Conservation (phyloP, 1,140 invertebrate species). For the Pseudobourletiella spinata region DNA sequence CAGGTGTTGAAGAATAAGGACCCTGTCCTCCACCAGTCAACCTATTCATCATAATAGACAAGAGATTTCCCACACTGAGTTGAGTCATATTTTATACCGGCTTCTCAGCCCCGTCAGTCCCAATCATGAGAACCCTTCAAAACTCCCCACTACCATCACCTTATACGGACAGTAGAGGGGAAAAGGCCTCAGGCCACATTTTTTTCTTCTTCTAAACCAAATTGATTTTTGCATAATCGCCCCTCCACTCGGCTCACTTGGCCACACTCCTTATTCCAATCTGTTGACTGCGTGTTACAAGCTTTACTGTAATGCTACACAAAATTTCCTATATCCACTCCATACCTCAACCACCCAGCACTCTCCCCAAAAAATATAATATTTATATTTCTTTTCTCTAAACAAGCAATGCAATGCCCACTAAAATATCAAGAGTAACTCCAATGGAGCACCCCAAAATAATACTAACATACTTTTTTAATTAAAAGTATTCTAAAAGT, state of each 20-base stretch:
- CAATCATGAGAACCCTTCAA: not conserved
- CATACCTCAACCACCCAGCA: not conserved
- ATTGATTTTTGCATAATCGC: conserved; percentile 6
- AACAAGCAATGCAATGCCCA: too few relatives aligned
- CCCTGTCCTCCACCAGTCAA: conserved; percentile 4
- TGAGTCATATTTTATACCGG: not conserved
- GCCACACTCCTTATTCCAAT: not conserved
- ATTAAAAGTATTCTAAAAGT: too few relatives aligned
- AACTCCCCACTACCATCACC: not conserved
- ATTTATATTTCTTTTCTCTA: too few relatives aligned
- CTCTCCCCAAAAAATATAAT: not conserved
- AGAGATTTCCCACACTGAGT: not conserved
- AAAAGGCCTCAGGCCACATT: not conserved
- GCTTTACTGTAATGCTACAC: not conserved
- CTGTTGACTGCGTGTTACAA: not conserved
- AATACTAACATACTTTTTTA: too few relatives aligned
- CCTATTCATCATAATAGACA: conserved; percentile 4
- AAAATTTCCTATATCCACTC: not conserved
- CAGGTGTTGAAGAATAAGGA: conserved; percentile 7
- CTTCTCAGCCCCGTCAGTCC: not conserved
- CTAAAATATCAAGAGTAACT: too few relatives aligned
- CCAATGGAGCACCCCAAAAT: too few relatives aligned
- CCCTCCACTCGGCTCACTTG: not conserved
- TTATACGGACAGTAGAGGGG: not conserved
- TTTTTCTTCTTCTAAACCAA: not conserved